phyloP scores from a whole-genome alignment of 64 coral and sea anemone species.

The Porites lutea region DNA sequence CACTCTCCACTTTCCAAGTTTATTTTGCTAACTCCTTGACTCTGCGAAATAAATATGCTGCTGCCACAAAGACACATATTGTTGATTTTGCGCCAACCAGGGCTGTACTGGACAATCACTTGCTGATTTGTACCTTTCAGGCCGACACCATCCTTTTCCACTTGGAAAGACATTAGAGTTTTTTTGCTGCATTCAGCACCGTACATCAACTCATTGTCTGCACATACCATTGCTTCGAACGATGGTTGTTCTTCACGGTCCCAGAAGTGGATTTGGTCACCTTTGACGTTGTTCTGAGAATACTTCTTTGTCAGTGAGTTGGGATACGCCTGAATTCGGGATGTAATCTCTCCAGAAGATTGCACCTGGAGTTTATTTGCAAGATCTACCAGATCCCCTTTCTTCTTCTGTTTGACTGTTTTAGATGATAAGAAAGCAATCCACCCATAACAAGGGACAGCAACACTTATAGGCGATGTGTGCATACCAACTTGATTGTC shows the following conservation, averaged over 20 bases:
- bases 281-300: background rate
- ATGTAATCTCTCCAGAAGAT: slow-evolving; percentile 11
- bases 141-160: slow-evolving; percentile 71
- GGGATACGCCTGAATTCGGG: background rate
- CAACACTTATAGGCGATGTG: no score
- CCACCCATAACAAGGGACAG: no score
- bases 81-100: slow-evolving; percentile 38
- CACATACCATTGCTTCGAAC: slow-evolving; percentile 18
- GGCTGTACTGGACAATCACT: background rate
- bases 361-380: slow-evolving; percentile 6
- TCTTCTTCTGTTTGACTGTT: slow-evolving; percentile 37
- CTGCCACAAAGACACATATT: slow-evolving; percentile 46
- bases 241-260: slow-evolving; percentile 8
- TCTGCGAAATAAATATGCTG: slow-evolving; percentile 47
- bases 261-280: slow-evolving; percentile 42
- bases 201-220: slow-evolving; percentile 41
- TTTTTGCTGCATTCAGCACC: slow-evolving; percentile 9
- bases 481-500: no score
- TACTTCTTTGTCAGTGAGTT: background rate
- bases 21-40: slow-evolving; percentile 32
- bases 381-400: slow-evolving; percentile 18
- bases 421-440: no score
- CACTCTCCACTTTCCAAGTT: slow-evolving; percentile 6
- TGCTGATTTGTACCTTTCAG: slow-evolving; percentile 31
- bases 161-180: slow-evolving; percentile 31